phyloP scores from a whole-genome alignment of 2,888 invertebrate species.

The Idaea dimidiata region DNA sequence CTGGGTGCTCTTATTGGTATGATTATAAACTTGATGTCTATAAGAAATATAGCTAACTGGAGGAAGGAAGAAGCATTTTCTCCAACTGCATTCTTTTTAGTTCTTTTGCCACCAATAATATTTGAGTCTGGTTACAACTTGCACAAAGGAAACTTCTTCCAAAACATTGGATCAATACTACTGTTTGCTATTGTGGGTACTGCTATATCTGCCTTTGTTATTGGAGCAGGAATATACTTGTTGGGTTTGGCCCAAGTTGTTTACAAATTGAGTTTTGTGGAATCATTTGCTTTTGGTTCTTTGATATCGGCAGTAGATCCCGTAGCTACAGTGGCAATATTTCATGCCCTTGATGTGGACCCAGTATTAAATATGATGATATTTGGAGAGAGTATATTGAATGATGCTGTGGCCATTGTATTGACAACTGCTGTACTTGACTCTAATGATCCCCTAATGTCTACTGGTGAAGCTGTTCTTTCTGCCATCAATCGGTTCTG shows the following conservation, averaged over 20 bases:
- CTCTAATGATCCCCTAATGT: constrained; percentile 80
- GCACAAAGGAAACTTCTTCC: constrained; percentile 97
- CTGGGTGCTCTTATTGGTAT: constrained; percentile 96
- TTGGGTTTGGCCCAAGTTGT: constrained; percentile 95
- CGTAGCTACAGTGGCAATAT: constrained; percentile 99
- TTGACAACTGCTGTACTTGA: constrained; percentile 93
- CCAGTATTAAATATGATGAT: constrained; percentile 99
- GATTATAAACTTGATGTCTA: constrained; percentile 93
- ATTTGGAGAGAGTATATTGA: constrained; percentile 96
- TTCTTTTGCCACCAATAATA: constrained; percentile 98
- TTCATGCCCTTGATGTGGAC: constrained; percentile 98
- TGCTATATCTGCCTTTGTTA: constrained; percentile 96
- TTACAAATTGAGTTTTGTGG: constrained; percentile 95
- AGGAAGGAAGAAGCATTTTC: constrained; percentile 98
- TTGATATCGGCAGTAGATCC: constrained; percentile 99
- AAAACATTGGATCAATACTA: constrained; percentile 99
- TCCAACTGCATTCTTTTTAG: constrained; percentile 98
- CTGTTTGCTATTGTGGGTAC: constrained; percentile 99
- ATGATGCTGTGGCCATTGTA: constrained; percentile 99
- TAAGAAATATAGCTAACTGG: constrained; percentile 95
- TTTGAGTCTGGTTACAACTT: constrained; percentile 99
- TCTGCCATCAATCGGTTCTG: constrained; percentile 95
- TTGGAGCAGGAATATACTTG: constrained; percentile 97
- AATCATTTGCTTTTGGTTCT: constrained; percentile 99
- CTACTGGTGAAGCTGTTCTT: constrained; percentile 91